phyloP scores from a whole-genome alignment of 2,113 vertebrate species.

The Gallinago undulata region DNA sequence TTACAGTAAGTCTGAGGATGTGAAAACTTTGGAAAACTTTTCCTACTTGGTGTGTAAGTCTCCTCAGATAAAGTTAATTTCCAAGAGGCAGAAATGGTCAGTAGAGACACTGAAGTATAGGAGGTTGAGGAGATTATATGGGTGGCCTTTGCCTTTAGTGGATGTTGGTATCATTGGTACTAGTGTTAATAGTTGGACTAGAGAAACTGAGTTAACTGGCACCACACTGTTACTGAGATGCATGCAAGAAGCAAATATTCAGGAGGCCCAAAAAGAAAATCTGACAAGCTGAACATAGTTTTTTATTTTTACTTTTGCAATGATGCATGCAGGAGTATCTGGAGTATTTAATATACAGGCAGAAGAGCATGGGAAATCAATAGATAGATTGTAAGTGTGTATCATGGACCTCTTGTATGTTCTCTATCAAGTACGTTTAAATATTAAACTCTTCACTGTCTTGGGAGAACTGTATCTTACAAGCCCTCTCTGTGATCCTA shows the following conservation, averaged over 20 bases:
- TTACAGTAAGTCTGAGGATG: neutral
- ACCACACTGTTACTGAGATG: neutral
- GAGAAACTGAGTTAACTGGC: neutral
- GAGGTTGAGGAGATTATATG: neutral
- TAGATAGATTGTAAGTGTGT: neutral
- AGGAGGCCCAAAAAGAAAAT: neutral
- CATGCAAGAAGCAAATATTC: neutral
- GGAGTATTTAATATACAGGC: neutral
- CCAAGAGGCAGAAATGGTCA: neutral
- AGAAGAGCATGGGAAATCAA: neutral
- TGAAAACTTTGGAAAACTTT: neutral
- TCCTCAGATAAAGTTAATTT: neutral
- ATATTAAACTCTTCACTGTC: neutral
- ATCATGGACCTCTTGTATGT: neutral
- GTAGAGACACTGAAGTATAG: neutral
- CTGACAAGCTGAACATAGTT: neutral
- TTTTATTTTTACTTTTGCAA: neutral
- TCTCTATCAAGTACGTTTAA: conserved; percentile 17
- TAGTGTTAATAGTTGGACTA: neutral
- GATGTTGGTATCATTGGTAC: neutral
- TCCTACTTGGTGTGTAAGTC: neutral
- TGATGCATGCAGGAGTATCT: neutral
- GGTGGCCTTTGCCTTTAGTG: neutral
- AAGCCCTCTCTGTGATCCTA: neutral
- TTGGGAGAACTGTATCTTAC: neutral